phyloP scores from a whole-genome alignment of 2,113 vertebrate species.

The Gnathonemus longibarbis region DNA sequence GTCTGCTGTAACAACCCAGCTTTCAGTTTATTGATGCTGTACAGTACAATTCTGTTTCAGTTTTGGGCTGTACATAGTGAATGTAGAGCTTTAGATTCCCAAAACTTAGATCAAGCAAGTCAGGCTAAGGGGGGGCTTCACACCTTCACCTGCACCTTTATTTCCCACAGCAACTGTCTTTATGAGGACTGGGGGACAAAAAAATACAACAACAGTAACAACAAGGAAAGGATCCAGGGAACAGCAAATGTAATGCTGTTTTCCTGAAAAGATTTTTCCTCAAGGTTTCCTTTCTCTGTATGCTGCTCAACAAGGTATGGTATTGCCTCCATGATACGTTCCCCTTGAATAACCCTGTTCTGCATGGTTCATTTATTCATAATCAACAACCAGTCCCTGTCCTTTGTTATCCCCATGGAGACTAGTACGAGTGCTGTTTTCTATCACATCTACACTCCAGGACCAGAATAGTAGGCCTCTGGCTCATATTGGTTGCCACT shows the following conservation, averaged over 20 bases:
- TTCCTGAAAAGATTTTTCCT: not conserved
- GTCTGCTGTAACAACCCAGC: not conserved
- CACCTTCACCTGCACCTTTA: not conserved
- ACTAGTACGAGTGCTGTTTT: not conserved
- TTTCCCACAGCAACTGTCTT: not conserved
- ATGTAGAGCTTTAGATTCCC: not conserved
- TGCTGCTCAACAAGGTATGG: not conserved
- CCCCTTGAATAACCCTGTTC: not conserved
- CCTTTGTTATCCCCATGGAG: not conserved
- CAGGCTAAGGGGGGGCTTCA: not conserved
- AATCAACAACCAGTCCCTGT: slow-evolving; percentile 11
- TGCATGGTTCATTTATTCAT: slow-evolving; percentile 19
- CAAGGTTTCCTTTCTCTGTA: not conserved
- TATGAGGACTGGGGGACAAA: not conserved
- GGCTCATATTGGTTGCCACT: not conserved
- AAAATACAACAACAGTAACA: not conserved
- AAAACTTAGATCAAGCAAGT: not conserved
- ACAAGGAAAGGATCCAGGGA: not conserved
- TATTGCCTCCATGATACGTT: not conserved
- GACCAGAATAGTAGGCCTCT: not conserved
- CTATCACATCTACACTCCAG: not conserved
- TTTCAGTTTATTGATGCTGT: not conserved
- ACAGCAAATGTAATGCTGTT: not conserved
- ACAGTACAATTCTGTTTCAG: not conserved
- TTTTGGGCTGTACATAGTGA: not conserved